Evolutionary conservation across 2,888 invertebrate species (phyloP).

Genomic region (Cephus spinipes): DNA sequence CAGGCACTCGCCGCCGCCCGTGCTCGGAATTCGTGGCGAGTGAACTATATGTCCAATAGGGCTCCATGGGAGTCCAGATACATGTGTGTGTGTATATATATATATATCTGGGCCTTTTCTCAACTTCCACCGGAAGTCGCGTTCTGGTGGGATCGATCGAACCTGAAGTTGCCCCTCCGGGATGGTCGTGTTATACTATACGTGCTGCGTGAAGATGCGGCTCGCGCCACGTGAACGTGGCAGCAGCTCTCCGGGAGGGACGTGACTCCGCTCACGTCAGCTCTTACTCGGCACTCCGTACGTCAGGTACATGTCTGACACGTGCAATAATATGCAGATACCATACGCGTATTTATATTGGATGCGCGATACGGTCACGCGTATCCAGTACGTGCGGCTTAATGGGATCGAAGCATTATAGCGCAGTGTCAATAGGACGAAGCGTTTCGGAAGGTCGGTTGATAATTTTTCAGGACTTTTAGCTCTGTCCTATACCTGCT

Average conservation of each 20-base stretch:
- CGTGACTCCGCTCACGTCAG: background rate
- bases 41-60: background rate
- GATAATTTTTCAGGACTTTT: background rate
- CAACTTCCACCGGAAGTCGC: background rate
- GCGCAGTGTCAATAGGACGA: background rate
- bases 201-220: background rate
- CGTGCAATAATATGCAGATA: background rate
- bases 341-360: background rate
- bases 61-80: background rate
- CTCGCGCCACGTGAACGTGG: background rate
- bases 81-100: accelerated
- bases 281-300: background rate
- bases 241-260: background rate
- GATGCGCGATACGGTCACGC: background rate
- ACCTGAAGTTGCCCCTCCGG: background rate
- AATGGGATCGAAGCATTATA: too few species aligned
- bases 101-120: background rate
- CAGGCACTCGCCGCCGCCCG: background rate
- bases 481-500: background rate
- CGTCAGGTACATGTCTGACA: background rate
- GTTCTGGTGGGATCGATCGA: background rate
- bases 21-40: background rate
- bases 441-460: background rate
- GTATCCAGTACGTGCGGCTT: background rate
- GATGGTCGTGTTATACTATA: background rate